Percentiles rank a stretch among this genome's conserved stretches.
phyloP scores from a whole-genome alignment of 2,888 invertebrate genomes.

The Tridacna crocea region DNA sequence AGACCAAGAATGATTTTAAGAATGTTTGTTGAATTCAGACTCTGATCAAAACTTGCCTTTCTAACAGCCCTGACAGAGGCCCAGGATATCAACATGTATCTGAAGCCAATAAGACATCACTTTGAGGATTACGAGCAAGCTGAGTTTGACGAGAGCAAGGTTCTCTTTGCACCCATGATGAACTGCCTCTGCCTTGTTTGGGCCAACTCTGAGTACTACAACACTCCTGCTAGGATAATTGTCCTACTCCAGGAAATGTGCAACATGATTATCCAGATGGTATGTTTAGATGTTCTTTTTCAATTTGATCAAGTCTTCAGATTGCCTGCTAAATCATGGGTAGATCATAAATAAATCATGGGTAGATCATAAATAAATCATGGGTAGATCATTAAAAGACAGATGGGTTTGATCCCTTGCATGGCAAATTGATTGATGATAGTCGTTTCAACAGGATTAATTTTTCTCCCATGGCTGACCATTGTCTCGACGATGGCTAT shows the following conservation, averaged over 20 bases:
- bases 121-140: slow-evolving; percentile 89
- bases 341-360: background rate
- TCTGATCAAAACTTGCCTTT: background rate
- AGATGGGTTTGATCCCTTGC: no score
- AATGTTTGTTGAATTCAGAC: no score
- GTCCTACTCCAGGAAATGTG: slow-evolving; percentile 94
- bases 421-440: no score
- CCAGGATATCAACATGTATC: slow-evolving; percentile 93
- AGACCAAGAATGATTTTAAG: no score
- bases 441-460: no score
- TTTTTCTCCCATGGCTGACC: no score
- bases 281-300: slow-evolving; percentile 75
- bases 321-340: background rate
- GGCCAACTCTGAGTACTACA: slow-evolving; percentile 94
- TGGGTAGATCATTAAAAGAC: no score
- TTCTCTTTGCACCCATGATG: slow-evolving; percentile 91
- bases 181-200: slow-evolving; percentile 95
- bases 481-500: no score
- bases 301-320: background rate
- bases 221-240: slow-evolving; percentile 94
- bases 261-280: slow-evolving; percentile 95
- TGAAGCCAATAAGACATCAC: slow-evolving; percentile 92
- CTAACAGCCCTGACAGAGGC: slow-evolving; percentile 93
- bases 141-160: slow-evolving; percentile 84
- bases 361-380: no score